Percentiles rank a stretch among this genome's conserved stretches.
Evolutionary conservation across 2,888 invertebrate species (phyloP).

Genomic region (Lasiommata megera): DNA sequence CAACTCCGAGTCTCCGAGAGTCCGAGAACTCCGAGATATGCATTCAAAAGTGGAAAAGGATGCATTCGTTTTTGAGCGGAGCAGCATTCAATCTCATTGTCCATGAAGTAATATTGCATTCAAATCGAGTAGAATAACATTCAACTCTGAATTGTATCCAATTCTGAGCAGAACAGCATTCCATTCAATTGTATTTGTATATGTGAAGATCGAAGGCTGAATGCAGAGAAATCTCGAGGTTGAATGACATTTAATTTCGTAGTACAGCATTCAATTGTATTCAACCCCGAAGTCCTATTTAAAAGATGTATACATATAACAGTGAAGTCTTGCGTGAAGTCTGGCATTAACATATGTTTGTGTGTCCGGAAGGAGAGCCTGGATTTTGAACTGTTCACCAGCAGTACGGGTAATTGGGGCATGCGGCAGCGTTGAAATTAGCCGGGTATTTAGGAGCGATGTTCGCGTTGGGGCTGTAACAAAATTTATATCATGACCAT

Average conservation of each 20-base stretch:
- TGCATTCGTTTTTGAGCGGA: no score
- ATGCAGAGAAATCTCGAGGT: neutral
- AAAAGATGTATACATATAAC: slow-evolving; percentile 24
- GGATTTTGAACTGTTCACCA: slow-evolving; percentile 41
- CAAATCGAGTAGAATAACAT: neutral
- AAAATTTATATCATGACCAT: slow-evolving; percentile 4
- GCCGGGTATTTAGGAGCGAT: slow-evolving; percentile 74
- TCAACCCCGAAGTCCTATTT: neutral
- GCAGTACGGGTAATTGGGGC: slow-evolving; percentile 83
- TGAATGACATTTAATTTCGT: neutral
- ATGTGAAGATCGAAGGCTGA: no score
- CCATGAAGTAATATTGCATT: no score
- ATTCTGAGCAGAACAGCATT: neutral
- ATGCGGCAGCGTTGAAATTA: slow-evolving; percentile 73
- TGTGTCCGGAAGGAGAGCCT: slow-evolving; percentile 25
- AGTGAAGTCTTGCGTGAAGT: slow-evolving; percentile 33
- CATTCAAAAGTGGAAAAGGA: no score
- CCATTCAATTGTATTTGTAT: no score
- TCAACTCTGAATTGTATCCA: neutral
- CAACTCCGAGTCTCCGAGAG: no score
- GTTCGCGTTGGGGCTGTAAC: slow-evolving; percentile 51
- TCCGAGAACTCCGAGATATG: no score
- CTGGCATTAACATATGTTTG: slow-evolving; percentile 33
- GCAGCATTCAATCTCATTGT: no score
- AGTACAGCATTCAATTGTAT: neutral